A percentile compares a stretch with the other conserved stretches of the same genome.
Conservation (phyloP, 2,113 vertebrate genomes). For the Aleadryas rufinucha region DNA sequence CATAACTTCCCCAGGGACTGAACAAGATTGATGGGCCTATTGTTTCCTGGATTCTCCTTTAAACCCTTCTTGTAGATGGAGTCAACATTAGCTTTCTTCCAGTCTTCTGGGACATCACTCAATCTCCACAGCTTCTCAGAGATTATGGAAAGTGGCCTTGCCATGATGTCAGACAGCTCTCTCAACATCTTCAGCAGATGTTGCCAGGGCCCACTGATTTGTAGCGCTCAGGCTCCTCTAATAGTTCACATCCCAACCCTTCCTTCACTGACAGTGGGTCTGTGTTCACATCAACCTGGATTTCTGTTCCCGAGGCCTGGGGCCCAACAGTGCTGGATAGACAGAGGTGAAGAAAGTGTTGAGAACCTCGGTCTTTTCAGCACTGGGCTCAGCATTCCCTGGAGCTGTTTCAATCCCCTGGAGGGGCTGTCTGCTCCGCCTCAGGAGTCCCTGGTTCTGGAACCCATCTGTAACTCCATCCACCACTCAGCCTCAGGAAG, state of each 20-base stretch:
- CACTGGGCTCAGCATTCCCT: background rate
- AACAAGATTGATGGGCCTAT: background rate
- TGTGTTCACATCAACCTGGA: background rate
- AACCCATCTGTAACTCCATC: background rate
- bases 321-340: background rate
- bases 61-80: background rate
- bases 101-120: background rate
- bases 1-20: background rate
- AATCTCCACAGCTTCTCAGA: background rate
- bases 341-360: background rate
- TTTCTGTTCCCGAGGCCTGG: background rate
- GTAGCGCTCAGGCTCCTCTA: background rate
- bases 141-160: background rate
- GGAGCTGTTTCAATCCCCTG: background rate
- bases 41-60: background rate
- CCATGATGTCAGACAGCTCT: background rate
- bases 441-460: background rate
- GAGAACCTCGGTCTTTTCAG: rapidly evolving
- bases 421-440: background rate
- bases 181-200: too few species aligned
- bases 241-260: background rate
- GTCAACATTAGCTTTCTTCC: background rate
- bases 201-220: background rate
- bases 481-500: background rate
- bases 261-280: background rate